Evolutionary conservation across 2,888 invertebrate species (phyloP).

Genomic region (Cryptocheilus praepositus): DNA sequence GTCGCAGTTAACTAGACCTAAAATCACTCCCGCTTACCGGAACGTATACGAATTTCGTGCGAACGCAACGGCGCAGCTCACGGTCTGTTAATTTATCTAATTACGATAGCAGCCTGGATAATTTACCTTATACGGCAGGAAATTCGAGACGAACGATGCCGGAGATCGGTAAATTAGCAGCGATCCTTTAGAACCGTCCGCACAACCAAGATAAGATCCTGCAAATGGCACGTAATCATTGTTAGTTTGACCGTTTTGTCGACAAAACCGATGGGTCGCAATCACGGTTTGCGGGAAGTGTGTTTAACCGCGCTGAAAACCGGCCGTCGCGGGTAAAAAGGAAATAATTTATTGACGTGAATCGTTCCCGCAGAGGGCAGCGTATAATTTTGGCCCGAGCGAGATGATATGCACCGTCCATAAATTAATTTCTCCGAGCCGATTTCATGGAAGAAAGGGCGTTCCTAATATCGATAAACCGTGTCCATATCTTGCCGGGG

Average conservation of each 20-base stretch:
- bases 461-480: slow-evolving; percentile 56
- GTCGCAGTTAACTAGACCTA: slow-evolving; percentile 42
- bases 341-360: background rate
- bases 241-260: background rate
- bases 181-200: slow-evolving; percentile 49
- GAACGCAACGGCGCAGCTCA: slow-evolving; percentile 37
- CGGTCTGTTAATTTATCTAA: slow-evolving; percentile 46
- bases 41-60: slow-evolving; percentile 18
- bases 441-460: slow-evolving; percentile 52
- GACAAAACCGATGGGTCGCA: no score
- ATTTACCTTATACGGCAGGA: slow-evolving; percentile 42
- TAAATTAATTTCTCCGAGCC: slow-evolving; percentile 60
- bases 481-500: slow-evolving; percentile 21
- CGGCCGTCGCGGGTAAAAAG: background rate
- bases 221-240: background rate
- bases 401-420: slow-evolving; percentile 30
- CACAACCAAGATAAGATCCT: slow-evolving; percentile 31
- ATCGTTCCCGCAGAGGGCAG: background rate
- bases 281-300: background rate
- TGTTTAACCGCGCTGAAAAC: no score
- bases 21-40: slow-evolving; percentile 30
- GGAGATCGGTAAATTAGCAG: slow-evolving; percentile 59
- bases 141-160: slow-evolving; percentile 43
- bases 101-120: slow-evolving; percentile 39
- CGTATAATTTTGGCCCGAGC: slow-evolving; percentile 1